Evolutionary conservation across 2,888 invertebrate species (phyloP), one percentile per base, ranked within the genome.

Genomic region (Zelleria hepariella): DNA sequence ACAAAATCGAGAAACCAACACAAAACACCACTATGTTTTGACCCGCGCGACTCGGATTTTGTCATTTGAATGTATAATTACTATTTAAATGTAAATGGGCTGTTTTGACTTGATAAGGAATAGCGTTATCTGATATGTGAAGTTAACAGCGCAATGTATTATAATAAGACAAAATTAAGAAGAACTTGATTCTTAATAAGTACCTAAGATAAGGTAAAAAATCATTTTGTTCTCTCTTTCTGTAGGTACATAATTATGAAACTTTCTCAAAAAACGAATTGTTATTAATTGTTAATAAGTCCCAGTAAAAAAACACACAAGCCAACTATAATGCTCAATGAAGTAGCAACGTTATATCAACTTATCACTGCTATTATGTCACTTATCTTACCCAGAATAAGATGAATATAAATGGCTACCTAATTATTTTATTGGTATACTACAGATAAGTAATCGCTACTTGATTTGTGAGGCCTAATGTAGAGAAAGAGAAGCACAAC

Each of bases 51-150:
- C 25, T 25, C 18, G 54, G 18, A n/a, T 24, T 54, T 1, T 54
- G 54, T 54, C 25, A 54, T 54, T 67, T 60, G 65, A 70, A 71
- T 71, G 67, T 72, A 72, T 74, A 75, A 76, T 76, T 65, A 60
- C 68, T 67, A 77, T 78, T 69, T 70, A 72, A 78, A 81, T 80
- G 78, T 67, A 79, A 84, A 84, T 82, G 75, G 70, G 69, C 71
- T 66, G 66, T 66, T 70, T 69, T 67, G 69, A 64, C 63, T 67
- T 77, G 82, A 82, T 83, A 83, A 75, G 68, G n/a, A n/a, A 70
- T 65, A 64, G 65, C 75, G 83, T 82, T 82, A 82, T 73, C 71
- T 70, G 65, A 72, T 73, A 26, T 4, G 51, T 51, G 51, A 51
- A 51, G 51, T 51, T 51, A 21, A 10, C 51, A 1, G 5, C 32